Conservation (phyloP, 2,888 invertebrate genomes). For the Cerceris rybyensis region DNA sequence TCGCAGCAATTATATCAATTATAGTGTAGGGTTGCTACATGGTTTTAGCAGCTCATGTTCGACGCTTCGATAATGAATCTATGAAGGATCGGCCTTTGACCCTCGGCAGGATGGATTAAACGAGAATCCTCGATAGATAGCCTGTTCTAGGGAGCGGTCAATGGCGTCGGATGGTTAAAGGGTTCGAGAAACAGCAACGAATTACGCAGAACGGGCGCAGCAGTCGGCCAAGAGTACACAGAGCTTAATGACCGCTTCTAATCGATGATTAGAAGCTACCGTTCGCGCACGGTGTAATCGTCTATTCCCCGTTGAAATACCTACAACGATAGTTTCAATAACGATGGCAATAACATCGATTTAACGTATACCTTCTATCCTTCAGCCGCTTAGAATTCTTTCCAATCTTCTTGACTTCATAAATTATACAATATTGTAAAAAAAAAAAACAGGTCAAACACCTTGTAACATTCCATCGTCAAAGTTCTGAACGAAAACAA, state of each 20-base stretch:
- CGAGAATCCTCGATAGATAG: constrained; percentile 34
- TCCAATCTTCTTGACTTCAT: no score
- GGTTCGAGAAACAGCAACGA: constrained; percentile 29
- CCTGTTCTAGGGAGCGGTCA: constrained; percentile 13
- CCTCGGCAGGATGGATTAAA: constrained; percentile 21
- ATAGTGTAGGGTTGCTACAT: background rate
- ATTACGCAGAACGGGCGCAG: constrained; percentile 33
- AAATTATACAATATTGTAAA: no score
- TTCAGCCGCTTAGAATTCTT: no score
- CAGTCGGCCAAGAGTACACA: constrained; percentile 35
- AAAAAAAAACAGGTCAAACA: no score
- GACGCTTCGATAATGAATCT: no score
- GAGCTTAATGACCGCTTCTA: constrained; percentile 63
- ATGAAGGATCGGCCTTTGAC: background rate
- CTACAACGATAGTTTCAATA: background rate
- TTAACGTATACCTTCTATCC: no score
- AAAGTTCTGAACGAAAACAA: no score
- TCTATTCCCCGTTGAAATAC: background rate
- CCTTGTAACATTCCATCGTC: no score
- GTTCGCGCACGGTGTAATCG: constrained; percentile 42
- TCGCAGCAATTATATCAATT: background rate
- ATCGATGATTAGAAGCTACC: constrained; percentile 72
- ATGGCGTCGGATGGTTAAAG: constrained; percentile 34
- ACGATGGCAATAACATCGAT: background rate
- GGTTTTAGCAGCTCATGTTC: no score